A percentile compares a stretch with the other conserved stretches of the same genome.
Conservation (phyloP, 2,888 invertebrate species). For the Cynaeus angustus region DNA sequence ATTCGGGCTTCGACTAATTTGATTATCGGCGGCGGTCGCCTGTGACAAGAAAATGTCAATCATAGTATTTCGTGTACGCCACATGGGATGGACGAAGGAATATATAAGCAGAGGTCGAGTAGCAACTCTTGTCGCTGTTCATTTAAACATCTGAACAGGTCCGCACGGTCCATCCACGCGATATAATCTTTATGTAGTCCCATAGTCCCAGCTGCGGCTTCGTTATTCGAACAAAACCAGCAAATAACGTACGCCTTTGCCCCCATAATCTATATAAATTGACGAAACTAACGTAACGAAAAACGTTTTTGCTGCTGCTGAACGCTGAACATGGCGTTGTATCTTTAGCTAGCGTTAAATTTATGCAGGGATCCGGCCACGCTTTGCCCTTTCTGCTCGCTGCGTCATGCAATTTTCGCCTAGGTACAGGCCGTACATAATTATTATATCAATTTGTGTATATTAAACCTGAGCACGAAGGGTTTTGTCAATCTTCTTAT, state of each 20-base stretch:
- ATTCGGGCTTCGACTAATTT: slow-evolving; percentile 41
- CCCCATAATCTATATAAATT: slow-evolving; percentile 27
- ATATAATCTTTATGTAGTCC: slow-evolving; percentile 39
- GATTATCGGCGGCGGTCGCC: slow-evolving; percentile 36
- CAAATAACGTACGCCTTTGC: slow-evolving; percentile 13
- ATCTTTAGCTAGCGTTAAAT: slow-evolving; percentile 28
- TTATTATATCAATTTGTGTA: slow-evolving; percentile 44
- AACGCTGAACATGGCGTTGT: slow-evolving; percentile 4
- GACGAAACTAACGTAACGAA: slow-evolving; percentile 14
- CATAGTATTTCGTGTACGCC: slow-evolving; percentile 36
- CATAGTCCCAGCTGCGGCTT: slow-evolving; percentile 22
- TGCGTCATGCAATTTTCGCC: slow-evolving; percentile 42
- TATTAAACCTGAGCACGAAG: slow-evolving; percentile 42
- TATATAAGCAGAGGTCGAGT: slow-evolving; percentile 50
- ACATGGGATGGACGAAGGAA: slow-evolving; percentile 43
- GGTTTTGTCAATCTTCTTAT: slow-evolving; percentile 49
- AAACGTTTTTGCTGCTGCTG: slow-evolving; percentile 12
- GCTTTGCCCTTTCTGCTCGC: slow-evolving; percentile 23
- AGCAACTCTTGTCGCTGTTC: slow-evolving; percentile 60
- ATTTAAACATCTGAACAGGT: slow-evolving; percentile 60
- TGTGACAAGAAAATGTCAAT: slow-evolving; percentile 48
- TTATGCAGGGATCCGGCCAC: slow-evolving; percentile 25
- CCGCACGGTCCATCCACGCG: slow-evolving; percentile 32
- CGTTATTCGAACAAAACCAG: slow-evolving; percentile 13
- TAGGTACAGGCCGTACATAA: slow-evolving; percentile 33